These are phyloP conservation scores for Barnardius zonarius DNA, from an alignment of 2,113 vertebrate genomes.

Conservation along the genomic window DNA sequence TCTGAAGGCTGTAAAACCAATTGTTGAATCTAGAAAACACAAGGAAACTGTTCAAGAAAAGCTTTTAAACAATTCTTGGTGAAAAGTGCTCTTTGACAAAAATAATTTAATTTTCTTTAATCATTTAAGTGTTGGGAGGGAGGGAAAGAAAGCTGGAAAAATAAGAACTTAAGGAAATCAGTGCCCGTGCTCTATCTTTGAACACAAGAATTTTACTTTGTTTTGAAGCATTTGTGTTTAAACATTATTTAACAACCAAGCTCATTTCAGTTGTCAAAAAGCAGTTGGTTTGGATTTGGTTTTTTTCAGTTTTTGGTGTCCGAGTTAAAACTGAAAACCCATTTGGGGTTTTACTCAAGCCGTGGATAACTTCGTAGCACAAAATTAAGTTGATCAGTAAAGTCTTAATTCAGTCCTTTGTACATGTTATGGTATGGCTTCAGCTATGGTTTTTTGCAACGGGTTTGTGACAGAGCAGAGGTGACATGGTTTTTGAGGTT, in stretches of 20 bases:
- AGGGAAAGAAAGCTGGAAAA: neutral
- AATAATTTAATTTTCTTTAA: neutral
- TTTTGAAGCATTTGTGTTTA: neutral
- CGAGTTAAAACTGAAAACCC: neutral
- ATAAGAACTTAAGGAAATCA: neutral
- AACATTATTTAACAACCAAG: neutral
- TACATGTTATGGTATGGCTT: neutral
- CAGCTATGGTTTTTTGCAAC: neutral
- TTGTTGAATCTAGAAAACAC: neutral
- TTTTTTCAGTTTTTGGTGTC: neutral
- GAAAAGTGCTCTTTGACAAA: slow-evolving; percentile 20
- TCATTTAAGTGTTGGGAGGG: neutral
- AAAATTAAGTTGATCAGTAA: neutral
- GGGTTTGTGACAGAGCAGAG: neutral
- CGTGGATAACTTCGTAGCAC: neutral
- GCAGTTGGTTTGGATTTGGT: neutral
- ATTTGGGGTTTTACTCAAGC: neutral
- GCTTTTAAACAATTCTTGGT: neutral
- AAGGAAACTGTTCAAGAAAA: neutral
- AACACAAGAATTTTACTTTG: neutral
- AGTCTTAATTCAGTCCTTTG: neutral
- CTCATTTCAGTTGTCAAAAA: neutral
- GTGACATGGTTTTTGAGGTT: neutral
- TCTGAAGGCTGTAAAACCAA: no score
- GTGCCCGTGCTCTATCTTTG: neutral